Conservation (phyloP, 2,888 invertebrate genomes). For the Psococerastis gibbosa region DNA sequence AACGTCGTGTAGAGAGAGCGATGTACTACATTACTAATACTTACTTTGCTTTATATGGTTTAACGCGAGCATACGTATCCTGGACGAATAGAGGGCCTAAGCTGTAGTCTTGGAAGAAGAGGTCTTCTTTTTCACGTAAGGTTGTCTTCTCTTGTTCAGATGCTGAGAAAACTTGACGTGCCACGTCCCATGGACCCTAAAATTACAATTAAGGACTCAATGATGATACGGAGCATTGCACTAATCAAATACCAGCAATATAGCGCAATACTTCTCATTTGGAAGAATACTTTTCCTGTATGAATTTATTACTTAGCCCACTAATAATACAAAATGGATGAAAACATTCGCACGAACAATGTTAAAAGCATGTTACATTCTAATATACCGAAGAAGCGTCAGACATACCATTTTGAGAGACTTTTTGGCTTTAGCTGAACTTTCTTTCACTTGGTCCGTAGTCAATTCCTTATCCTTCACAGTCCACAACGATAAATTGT, state of each 20-base stretch:
- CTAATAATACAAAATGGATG: no score
- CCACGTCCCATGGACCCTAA: slow-evolving; percentile 86
- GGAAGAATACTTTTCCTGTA: no score
- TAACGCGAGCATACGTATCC: slow-evolving; percentile 79
- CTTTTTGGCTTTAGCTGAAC: slow-evolving; percentile 47
- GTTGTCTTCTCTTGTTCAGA: slow-evolving; percentile 60
- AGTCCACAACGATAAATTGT: slow-evolving; percentile 69
- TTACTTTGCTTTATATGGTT: slow-evolving; percentile 52
- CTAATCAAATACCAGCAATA: no score
- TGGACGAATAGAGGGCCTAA: slow-evolving; percentile 93
- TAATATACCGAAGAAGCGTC: no score
- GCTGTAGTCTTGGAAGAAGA: slow-evolving; percentile 96
- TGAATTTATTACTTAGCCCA: no score
- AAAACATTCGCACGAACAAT: no score
- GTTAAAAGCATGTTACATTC: no score
- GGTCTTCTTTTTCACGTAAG: slow-evolving; percentile 61
- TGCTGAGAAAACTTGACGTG: slow-evolving; percentile 68
- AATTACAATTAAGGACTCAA: no score
- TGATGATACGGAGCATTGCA: no score
- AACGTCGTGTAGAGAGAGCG: background rate
- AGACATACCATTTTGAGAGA: slow-evolving; percentile 54
- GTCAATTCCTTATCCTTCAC: slow-evolving; percentile 34
- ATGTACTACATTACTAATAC: slow-evolving; percentile 17
- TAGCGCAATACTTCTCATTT: no score
- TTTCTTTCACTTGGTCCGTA: slow-evolving; percentile 31